Evolutionary conservation across 2,113 vertebrate species (phyloP).

Genomic region (Climacteris rufus): DNA sequence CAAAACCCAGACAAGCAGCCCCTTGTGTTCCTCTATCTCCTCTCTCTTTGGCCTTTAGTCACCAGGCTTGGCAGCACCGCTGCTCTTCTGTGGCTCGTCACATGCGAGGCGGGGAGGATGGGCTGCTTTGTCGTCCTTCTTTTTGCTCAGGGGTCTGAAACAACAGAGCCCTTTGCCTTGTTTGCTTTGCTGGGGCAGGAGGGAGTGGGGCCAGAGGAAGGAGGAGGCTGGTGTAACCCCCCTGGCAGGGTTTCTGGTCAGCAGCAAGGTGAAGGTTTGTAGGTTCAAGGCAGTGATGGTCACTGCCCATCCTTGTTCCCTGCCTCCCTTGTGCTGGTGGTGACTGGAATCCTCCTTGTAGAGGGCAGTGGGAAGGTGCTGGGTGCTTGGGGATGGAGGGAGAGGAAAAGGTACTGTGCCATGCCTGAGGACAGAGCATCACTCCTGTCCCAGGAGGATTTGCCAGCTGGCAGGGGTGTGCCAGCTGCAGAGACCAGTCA

Average conservation of each 20-base stretch:
- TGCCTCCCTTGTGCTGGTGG: neutral
- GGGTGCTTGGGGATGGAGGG: neutral
- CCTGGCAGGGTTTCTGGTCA: neutral
- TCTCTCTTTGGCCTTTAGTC: constrained; percentile 62
- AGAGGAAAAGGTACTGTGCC: neutral
- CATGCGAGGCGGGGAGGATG: neutral
- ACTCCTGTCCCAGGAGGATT: neutral
- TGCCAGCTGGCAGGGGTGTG: neutral
- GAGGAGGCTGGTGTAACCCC: neutral
- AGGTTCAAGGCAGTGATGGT: rapidly evolving
- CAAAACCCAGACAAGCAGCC: constrained; percentile 56
- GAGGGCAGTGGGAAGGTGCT: neutral
- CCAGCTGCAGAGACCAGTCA: neutral
- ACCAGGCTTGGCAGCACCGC: constrained; percentile 22
- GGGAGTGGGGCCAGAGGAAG: neutral
- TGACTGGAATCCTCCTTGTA: neutral
- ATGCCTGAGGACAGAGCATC: neutral
- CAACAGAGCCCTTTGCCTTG: constrained; percentile 51
- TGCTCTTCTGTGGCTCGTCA: constrained; percentile 47
- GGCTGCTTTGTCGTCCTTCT: neutral
- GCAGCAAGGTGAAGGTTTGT: neutral
- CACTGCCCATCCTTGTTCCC: rapidly evolving
- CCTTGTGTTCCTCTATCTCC: constrained; percentile 59
- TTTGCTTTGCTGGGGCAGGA: neutral
- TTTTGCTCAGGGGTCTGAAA: neutral